phyloP scores from a whole-genome alignment of 2,888 invertebrate genomes.

The Eupelmus urozonus region DNA sequence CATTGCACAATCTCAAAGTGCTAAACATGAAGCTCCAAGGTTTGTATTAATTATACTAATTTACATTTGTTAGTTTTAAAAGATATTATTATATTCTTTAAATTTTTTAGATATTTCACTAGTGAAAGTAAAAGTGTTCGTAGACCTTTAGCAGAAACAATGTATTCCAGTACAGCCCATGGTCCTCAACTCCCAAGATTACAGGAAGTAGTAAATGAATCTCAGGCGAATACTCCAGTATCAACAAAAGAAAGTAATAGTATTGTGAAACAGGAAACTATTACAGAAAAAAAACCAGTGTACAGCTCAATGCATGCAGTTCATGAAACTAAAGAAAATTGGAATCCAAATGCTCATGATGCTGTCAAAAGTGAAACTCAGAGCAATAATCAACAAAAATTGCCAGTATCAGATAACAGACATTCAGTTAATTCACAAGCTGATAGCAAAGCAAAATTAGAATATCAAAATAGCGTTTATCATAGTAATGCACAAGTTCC shows the following conservation, averaged over 20 bases:
- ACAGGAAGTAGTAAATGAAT: slow-evolving; percentile 57
- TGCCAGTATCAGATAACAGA: slow-evolving; percentile 31
- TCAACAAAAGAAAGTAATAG: slow-evolving; percentile 44
- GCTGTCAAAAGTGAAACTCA: slow-evolving; percentile 35
- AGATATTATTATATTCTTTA: slow-evolving; percentile 7
- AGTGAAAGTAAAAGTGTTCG: slow-evolving; percentile 63
- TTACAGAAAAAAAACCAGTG: slow-evolving; percentile 34
- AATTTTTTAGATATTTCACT: slow-evolving; percentile 62
- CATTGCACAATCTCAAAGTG: slow-evolving; percentile 58
- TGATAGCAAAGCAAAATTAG: slow-evolving; percentile 41
- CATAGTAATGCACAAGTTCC: slow-evolving; percentile 29
- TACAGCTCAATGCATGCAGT: slow-evolving; percentile 38
- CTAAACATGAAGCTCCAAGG: slow-evolving; percentile 64
- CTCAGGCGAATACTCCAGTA: slow-evolving; percentile 26
- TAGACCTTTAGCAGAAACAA: slow-evolving; percentile 69
- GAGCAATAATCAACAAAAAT: slow-evolving; percentile 15
- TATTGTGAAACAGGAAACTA: slow-evolving; percentile 14
- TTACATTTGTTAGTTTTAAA: background rate
- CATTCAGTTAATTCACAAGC: slow-evolving; percentile 13
- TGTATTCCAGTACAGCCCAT: slow-evolving; percentile 51
- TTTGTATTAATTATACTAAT: slow-evolving; percentile 49
- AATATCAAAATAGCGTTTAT: slow-evolving; percentile 45
- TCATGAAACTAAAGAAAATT: slow-evolving; percentile 65
- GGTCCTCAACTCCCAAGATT: slow-evolving; percentile 60
- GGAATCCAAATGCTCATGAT: slow-evolving; percentile 58